phyloP scores from a whole-genome alignment of 2,113 vertebrate genomes.

The Tor tambroides region DNA sequence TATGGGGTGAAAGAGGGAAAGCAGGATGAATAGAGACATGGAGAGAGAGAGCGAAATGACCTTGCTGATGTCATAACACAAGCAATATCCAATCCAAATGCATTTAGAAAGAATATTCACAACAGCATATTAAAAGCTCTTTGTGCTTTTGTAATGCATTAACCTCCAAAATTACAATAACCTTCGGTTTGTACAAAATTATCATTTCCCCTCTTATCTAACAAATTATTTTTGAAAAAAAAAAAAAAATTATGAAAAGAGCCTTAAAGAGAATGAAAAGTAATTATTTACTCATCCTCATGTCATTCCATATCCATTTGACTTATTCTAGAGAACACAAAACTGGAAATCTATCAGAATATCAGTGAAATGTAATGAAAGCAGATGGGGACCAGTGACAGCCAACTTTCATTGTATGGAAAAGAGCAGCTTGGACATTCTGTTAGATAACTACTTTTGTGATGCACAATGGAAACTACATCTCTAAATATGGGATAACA shows the following conservation, averaged over 20 bases:
- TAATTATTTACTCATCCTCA: background rate
- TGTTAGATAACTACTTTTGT: background rate
- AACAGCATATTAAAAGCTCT: constrained; percentile 22
- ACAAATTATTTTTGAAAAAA: too few species aligned
- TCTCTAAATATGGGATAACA: background rate
- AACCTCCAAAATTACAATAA: background rate
- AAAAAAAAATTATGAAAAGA: background rate
- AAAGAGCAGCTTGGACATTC: background rate
- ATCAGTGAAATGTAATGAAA: background rate
- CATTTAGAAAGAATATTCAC: background rate
- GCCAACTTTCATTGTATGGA: background rate
- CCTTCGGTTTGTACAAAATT: background rate
- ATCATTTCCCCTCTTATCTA: background rate
- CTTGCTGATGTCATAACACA: constrained; percentile 31
- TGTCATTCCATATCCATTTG: background rate
- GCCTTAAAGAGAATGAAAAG: background rate
- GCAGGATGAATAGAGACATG: background rate
- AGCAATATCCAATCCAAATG: background rate
- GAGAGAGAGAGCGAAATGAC: background rate
- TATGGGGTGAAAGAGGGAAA: background rate
- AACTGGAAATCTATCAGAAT: background rate
- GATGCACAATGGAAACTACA: background rate
- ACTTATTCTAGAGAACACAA: background rate
- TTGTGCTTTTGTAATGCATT: background rate
- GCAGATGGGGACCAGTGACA: background rate